phyloP scores from a whole-genome alignment of 2,797 vertebrate species.

The Ceryle rudis region DNA sequence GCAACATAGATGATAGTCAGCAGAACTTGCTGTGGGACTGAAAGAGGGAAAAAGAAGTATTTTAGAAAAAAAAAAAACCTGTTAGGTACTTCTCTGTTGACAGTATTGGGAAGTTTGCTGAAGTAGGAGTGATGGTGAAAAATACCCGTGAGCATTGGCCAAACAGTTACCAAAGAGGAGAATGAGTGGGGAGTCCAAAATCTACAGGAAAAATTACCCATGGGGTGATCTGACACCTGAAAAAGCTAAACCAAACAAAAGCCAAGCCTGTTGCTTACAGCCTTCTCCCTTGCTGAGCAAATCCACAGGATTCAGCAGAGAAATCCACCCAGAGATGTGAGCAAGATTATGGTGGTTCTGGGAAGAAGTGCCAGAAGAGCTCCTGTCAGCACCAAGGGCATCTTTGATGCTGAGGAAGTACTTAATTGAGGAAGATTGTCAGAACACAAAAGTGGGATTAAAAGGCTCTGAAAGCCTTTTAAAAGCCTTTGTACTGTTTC shows the following conservation, averaged over 20 bases:
- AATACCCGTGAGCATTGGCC: not conserved
- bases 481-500: not conserved
- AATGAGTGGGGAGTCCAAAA: not conserved
- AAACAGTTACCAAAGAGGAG: not conserved
- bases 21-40: not conserved
- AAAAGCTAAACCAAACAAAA: not conserved
- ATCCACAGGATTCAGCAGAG: not conserved
- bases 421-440: conserved; percentile 5
- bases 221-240: not conserved
- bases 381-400: not conserved
- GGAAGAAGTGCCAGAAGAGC: not conserved
- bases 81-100: not conserved
- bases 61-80: not conserved
- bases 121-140: not conserved
- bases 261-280: not conserved
- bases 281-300: not conserved
- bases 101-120: not conserved
- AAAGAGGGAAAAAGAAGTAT: not conserved
- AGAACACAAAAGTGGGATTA: conserved; percentile 13
- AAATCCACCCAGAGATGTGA: not conserved
- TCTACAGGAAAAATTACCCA: not conserved
- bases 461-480: conserved; percentile 1
- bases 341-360: not conserved
- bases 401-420: not conserved
- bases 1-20: not conserved